These are phyloP conservation scores for Acrobasis repandana DNA, from an alignment of 2,888 invertebrate species.

Conservation along the genomic window DNA sequence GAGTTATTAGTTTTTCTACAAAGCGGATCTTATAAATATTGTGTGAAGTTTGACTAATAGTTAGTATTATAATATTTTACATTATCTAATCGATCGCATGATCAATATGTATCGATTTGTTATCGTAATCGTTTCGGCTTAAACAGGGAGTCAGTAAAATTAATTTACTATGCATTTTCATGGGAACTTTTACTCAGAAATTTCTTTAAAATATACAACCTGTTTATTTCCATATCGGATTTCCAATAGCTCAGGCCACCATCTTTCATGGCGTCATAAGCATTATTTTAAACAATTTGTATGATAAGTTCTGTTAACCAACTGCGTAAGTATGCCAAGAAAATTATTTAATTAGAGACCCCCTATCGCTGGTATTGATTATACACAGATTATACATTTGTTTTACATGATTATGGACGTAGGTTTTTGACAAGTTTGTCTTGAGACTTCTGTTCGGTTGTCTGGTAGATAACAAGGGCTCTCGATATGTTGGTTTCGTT, in stretches of 20 bases:
- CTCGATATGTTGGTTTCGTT: constrained; percentile 34
- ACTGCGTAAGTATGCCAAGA: constrained; percentile 33
- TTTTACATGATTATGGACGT: constrained; percentile 32
- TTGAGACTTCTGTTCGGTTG: constrained; percentile 2
- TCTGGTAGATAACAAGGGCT: constrained; percentile 23
- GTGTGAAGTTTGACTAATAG: constrained; percentile 22
- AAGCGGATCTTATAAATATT: constrained; percentile 15
- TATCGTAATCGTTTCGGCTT: constrained; percentile 17
- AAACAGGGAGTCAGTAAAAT: constrained; percentile 21
- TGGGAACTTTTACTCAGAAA: constrained; percentile 35
- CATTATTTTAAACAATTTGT: constrained; percentile 60
- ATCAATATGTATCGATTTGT: constrained; percentile 24
- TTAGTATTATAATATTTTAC: constrained; percentile 23
- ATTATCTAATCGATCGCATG: constrained; percentile 23
- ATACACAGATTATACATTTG: constrained; percentile 56
- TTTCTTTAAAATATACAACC: constrained; percentile 43
- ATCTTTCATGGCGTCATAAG: constrained; percentile 47
- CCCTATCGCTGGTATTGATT: constrained; percentile 53
- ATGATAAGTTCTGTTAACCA: constrained; percentile 45
- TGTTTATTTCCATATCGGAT: constrained; percentile 55
- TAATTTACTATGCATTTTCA: constrained; percentile 18
- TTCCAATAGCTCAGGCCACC: constrained; percentile 51
- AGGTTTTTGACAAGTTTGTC: constrained; percentile 15
- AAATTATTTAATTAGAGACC: constrained; percentile 68
- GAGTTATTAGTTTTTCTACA: constrained; percentile 16